Conservation (phyloP, 1,140 invertebrate species). For the Drosophila athabasca region DNA sequence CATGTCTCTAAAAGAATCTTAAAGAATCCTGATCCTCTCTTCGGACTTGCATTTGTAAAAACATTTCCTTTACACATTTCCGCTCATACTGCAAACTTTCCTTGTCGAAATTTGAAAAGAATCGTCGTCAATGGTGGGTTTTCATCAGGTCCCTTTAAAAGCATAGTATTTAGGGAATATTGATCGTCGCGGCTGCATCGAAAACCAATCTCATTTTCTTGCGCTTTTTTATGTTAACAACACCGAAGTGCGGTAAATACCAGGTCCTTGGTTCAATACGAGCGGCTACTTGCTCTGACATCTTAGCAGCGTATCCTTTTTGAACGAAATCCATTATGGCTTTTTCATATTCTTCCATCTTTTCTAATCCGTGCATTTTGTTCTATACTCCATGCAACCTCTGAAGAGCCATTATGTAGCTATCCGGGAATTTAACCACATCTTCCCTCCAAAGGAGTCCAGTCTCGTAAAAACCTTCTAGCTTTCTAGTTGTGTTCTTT, state of each 20-base stretch:
- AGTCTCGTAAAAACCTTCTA: constrained; percentile 16
- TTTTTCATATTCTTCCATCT: background rate
- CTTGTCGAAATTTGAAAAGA: background rate
- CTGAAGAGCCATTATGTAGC: background rate
- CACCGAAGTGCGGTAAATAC: too few relatives aligned
- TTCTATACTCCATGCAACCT: background rate
- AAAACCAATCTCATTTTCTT: too few relatives aligned
- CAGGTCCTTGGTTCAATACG: too few relatives aligned
- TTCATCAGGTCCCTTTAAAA: too few relatives aligned
- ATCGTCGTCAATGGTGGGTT: background rate
- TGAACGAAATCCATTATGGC: too few relatives aligned
- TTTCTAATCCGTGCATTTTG: background rate
- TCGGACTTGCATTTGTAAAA: background rate
- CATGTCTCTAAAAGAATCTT: constrained; percentile 2
- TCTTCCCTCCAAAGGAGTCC: constrained; percentile 15
- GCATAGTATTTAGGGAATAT: too few relatives aligned
- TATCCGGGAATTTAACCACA: constrained; percentile 20
- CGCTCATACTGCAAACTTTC: background rate
- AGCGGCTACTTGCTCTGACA: too few relatives aligned
- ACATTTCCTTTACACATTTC: constrained; percentile 5
- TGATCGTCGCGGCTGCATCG: too few relatives aligned
- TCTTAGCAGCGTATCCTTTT: too few relatives aligned
- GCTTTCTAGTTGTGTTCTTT: constrained; percentile 9
- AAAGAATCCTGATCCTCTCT: background rate
- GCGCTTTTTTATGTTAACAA: too few relatives aligned